These are phyloP conservation scores for Camponotus floridanus DNA, from an alignment of 1,140 invertebrate genomes.

Conservation along the genomic window DNA sequence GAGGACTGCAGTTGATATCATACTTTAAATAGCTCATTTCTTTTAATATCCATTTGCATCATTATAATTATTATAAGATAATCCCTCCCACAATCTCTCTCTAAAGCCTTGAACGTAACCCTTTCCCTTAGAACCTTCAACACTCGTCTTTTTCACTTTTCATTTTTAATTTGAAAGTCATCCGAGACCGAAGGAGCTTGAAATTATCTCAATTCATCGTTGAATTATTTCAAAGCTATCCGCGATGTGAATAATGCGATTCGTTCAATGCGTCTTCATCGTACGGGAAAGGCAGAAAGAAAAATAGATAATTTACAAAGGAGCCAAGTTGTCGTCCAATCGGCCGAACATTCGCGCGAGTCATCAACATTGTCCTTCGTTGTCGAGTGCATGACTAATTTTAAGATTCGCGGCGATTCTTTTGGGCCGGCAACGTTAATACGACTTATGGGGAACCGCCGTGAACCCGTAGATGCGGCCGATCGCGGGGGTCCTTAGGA, in stretches of 20 bases:
- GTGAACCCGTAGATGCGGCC: conserved; percentile 37
- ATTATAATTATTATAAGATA: background rate
- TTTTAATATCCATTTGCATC: background rate
- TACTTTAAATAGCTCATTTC: background rate
- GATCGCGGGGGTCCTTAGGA: conserved; percentile 69
- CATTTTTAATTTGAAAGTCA: conserved; percentile 36
- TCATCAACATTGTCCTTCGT: conserved; percentile 69
- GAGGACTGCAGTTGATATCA: background rate
- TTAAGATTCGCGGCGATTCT: conserved; percentile 69
- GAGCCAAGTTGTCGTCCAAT: conserved; percentile 52
- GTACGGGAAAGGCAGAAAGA: background rate
- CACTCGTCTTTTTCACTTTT: background rate
- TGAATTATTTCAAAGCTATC: conserved; percentile 32
- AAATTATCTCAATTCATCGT: conserved; percentile 20
- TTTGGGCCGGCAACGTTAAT: conserved; percentile 46
- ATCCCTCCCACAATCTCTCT: background rate
- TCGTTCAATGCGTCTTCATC: conserved; percentile 23
- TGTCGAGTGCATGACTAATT: conserved; percentile 73
- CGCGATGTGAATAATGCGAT: conserved; percentile 13
- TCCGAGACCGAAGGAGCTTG: background rate
- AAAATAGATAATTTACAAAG: conserved; percentile 49
- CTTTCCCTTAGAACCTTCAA: too few species aligned
- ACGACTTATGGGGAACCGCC: conserved; percentile 60
- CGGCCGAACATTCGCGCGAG: conserved; percentile 55
- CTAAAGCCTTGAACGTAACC: background rate